Conservation (phyloP, 2,797 vertebrate genomes). For the Poeciliopsis gracilis region DNA sequence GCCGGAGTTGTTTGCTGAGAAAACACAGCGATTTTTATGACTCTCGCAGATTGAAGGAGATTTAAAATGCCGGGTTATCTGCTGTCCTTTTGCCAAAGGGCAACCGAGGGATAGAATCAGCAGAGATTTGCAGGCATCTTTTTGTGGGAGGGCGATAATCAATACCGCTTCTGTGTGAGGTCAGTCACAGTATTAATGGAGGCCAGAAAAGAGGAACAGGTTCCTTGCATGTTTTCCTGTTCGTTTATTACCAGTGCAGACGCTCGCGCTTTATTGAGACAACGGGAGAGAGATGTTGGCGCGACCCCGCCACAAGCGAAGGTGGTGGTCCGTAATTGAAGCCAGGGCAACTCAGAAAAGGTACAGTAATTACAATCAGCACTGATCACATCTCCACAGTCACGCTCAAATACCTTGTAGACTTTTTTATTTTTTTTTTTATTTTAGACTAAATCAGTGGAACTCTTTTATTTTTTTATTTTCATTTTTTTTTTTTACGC, state of each 20-base stretch:
- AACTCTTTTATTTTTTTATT: constrained; percentile 10
- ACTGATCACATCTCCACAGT: constrained; percentile 9
- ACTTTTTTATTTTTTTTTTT: constrained; percentile 11
- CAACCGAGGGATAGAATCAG: constrained; percentile 23
- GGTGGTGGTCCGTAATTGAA: constrained; percentile 64
- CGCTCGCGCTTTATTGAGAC: constrained; percentile 50
- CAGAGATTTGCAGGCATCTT: constrained; percentile 31
- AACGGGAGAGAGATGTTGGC: constrained; percentile 55
- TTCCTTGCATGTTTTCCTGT: constrained; percentile 41
- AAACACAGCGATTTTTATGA: constrained; percentile 3
- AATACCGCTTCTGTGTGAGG: constrained; percentile 50
- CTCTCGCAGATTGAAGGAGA: constrained; percentile 1
- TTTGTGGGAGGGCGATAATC: constrained; percentile 53
- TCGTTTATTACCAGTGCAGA: constrained; percentile 43
- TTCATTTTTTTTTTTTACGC: background rate
- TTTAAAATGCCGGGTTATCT: constrained; percentile 17
- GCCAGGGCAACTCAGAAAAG: constrained; percentile 45
- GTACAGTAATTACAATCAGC: constrained; percentile 70
- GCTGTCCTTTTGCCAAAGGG: background rate
- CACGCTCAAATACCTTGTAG: background rate
- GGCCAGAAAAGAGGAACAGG: constrained; percentile 32
- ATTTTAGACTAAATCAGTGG: constrained; percentile 3
- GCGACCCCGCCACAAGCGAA: constrained; percentile 42
- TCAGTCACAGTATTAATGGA: constrained; percentile 47
- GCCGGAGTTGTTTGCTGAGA: constrained; percentile 1